Evolutionary conservation across 2,797 vertebrate species (phyloP), one percentile per base, ranked within the genome.

Genomic region (Karalla daura): DNA sequence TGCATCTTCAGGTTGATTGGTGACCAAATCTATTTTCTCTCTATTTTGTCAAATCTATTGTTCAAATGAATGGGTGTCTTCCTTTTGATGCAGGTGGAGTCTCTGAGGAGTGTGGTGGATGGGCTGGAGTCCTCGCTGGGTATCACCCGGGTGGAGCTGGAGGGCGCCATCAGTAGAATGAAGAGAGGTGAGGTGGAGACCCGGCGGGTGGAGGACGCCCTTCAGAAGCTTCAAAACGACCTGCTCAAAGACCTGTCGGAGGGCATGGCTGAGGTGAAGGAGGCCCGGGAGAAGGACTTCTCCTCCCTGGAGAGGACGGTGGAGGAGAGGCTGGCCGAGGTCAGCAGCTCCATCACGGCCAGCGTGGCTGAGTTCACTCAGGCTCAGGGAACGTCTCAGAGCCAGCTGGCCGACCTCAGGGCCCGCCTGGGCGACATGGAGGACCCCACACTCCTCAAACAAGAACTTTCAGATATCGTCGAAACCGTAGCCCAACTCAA

Each of bases 191-290:
- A 98, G 83, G 92, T 85, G 4, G 95, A 97, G 92, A 94, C 95
- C 3, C 94, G 90, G 71, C 92, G 94, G 0, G 94, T 98, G 71
- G 94, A 96, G 24, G 96, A 97, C 52, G 93, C 96, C 5, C 94
- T 99, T n/a, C 95, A 97, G 73, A 97, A 94, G 70, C 94, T 99
- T 37, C 97, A 98, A 85, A 97, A 96, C 0, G 94, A 98, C 76
- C 94, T 98, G 11, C 90, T 97, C 63, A 94, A 84, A 63, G 97
- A 99, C 73, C 93, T 99, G 14, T 95, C 96, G 0, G 94, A 96
- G 0, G 95, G 95, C 33, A 95, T 99, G 79, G 92, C 90, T 0
- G 96, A 98, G 86, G 96, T 98, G 35, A 98, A 95, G 85, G 95
- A 97, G 25, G 93, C 95, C 18, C 91, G 95, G 1, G 95, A 97